Base-by-base conservation (phyloP, 1,140 invertebrate species). In the Cydia amplana region DNA sequence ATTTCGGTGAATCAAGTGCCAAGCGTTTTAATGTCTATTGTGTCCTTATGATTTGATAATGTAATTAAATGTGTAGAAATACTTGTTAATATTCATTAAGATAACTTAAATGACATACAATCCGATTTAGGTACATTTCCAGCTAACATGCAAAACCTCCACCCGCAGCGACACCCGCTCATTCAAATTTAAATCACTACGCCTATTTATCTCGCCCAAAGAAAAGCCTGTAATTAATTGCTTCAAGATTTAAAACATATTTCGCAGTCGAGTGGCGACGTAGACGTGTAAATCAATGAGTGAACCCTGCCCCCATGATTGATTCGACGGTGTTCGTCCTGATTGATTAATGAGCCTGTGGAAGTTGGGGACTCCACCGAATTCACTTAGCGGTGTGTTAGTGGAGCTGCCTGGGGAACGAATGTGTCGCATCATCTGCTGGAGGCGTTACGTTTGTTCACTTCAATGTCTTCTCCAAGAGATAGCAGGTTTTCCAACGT, bases 321-420 rank as follows among this genome's bases (percentile, higher is more conserved):
- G 79, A 81, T 81, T 78, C 67, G 64, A 64, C 18, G 51, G 28
- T 70, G 32, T 64, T 40, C 40, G 65, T 51, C 74, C 51, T 73
- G 76, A 75, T 78, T 81, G 78, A 79, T 79, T 79, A 81, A 79
- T 77, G 78, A 78, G 28, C 70, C 32, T n/a, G 16, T 40, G 74
- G 75, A 76, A 70, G 28, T 23, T 36, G 36, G 65, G 65, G 65
- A 32, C 65, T 77, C 65, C 75, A 74, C 64, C 32, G 51, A 80
- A 77, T 70, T 70, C 65, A 70, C 65, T 70, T 43, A 70, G 65
- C 65, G 65, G 65, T 70, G 32, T 70, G 32, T 70, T 70, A 70
- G 32, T 65, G 65, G 16, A 51, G 49, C 7, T 20, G 60, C 64
- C 12, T 18, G 6, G 14, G 5, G 64, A 36, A 60, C 18, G 20